phyloP scores from a whole-genome alignment of 2,797 vertebrate genomes.

The Paramormyrops hopkinsi region DNA sequence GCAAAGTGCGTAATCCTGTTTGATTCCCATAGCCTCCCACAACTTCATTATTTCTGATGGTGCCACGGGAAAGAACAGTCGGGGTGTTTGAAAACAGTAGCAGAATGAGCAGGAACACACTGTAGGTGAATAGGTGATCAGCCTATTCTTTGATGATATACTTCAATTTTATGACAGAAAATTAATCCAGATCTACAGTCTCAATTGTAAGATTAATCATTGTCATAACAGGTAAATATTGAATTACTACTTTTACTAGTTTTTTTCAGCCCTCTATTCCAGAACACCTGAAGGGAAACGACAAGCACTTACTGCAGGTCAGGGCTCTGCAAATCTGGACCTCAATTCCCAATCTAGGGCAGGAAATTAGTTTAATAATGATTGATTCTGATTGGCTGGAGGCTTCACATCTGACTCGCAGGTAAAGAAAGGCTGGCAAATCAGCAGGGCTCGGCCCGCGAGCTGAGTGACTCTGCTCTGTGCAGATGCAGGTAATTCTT shows the following conservation, averaged over 20 bases:
- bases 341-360: background rate
- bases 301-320: background rate
- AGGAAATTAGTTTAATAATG: background rate
- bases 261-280: background rate
- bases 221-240: background rate
- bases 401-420: background rate
- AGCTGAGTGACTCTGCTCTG: background rate
- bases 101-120: background rate
- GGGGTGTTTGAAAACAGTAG: background rate
- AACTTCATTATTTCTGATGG: background rate
- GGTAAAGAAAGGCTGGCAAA: background rate
- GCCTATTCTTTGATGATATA: background rate
- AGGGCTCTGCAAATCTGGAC: background rate
- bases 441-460: background rate
- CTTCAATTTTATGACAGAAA: background rate
- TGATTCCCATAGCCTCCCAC: background rate
- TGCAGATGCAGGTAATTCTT: background rate
- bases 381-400: background rate
- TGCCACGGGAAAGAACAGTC: background rate
- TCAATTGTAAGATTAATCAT: background rate
- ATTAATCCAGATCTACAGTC: background rate
- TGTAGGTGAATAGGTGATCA: no score
- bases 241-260: background rate
- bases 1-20: background rate
- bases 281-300: background rate